phyloP scores from a whole-genome alignment of 2,113 vertebrate genomes.

The Vidua macroura region DNA sequence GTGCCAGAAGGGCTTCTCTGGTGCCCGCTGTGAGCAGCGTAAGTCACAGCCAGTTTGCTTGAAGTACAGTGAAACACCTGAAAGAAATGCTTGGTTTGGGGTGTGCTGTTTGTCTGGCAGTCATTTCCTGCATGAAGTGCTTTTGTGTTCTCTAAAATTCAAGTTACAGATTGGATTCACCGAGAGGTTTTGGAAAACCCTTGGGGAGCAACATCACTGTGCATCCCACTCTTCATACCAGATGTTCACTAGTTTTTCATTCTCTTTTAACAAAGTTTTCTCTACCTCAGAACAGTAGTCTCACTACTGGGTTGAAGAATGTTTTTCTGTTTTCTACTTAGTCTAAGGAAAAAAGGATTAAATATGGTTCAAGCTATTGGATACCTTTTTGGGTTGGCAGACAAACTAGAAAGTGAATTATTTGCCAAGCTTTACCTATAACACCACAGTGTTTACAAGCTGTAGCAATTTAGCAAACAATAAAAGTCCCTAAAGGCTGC shows the following conservation, averaged over 20 bases:
- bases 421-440: not conserved
- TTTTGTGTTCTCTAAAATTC: not conserved
- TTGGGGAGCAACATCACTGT: not conserved
- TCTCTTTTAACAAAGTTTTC: not conserved
- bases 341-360: not conserved
- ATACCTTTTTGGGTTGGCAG: not conserved
- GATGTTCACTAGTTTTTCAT: not conserved
- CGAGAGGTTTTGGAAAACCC: not conserved
- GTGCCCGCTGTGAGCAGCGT: conserved; percentile 82
- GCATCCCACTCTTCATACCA: not conserved
- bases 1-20: conserved; percentile 82
- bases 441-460: not conserved
- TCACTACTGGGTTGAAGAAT: not conserved
- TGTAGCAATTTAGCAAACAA: not conserved
- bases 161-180: not conserved
- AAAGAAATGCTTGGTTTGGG: not conserved
- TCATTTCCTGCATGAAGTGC: fast-evolving
- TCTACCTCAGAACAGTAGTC: not conserved
- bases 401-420: not conserved
- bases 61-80: not conserved
- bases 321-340: not conserved
- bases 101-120: not conserved
- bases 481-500: not conserved
- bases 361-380: not conserved
- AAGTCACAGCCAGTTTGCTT: conserved; percentile 47